Conservation (phyloP, 2,888 invertebrate species). For the Tenthredo amoena region DNA sequence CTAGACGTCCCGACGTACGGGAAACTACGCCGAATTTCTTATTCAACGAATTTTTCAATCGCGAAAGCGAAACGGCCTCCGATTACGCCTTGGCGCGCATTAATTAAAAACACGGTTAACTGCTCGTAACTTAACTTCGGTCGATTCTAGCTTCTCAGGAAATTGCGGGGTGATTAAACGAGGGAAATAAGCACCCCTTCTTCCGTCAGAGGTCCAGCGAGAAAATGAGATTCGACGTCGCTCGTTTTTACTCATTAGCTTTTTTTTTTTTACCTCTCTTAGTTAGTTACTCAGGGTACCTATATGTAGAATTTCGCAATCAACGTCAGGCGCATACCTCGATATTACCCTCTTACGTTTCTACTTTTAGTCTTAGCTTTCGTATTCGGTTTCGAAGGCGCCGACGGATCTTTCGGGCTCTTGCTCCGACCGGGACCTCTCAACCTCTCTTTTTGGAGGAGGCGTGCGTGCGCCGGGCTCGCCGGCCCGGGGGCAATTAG, state of each 20-base stretch:
- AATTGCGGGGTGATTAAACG: constrained; percentile 44
- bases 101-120: constrained; percentile 49
- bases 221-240: constrained; percentile 15
- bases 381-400: not conserved
- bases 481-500: constrained; percentile 74
- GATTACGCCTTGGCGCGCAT: constrained; percentile 25
- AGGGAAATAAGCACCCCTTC: constrained; percentile 21
- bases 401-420: constrained; percentile 4
- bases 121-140: constrained; percentile 49
- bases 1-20: not conserved
- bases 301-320: not conserved
- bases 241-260: not conserved
- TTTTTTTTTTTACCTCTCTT: not conserved
- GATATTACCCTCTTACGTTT: not conserved
- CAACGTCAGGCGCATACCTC: not conserved
- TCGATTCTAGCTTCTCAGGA: not conserved
- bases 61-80: not conserved
- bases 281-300: not conserved
- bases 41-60: not conserved
- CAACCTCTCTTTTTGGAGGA: constrained; percentile 24
- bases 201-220: not conserved
- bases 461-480: constrained; percentile 48
- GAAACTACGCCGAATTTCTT: not conserved
- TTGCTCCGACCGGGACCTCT: constrained; percentile 21
- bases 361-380: not conserved